Evolutionary conservation across 2,797 vertebrate genomes (phyloP), one percentile per base, ranked within the genome.

Genomic region (Tenualosa thibaudeaui): DNA sequence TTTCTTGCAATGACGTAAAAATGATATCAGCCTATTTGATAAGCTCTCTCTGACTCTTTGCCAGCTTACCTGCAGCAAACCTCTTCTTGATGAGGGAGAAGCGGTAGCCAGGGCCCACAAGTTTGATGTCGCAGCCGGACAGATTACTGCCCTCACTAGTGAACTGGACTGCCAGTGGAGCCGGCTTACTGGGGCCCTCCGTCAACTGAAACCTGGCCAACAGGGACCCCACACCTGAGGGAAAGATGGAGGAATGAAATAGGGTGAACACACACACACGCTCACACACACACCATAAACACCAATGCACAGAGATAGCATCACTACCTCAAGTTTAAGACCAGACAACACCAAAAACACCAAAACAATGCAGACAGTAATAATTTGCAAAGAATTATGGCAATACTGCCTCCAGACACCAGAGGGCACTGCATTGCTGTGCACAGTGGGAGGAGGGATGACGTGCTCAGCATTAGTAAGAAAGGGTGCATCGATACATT

Each of bases 71-170:
- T 95, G 98, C 98, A 0, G 98, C 98, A 86, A 99, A 99, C 91
- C 98, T 97, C 95, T 99, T 99, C 93, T 99, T 99, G 93, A 99
- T 92, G 85, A 99, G 98, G 54, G 98, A 99, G 94, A 99, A 99
- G 87, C 98, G 96, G 91, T 99, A 99, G 0, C 98, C 98, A 7
- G 97, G 96, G 22, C 98, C 98, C 0, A 97, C 96, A 46, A 99
- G 97, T 90, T 99, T 97, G 19, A 99, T 99, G 93, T 99, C 98
- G 3, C 97, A 99, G 90, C 98, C 96, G 26, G 98, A 99, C 85
- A 99, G 91, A 0, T 97, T 98, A 94, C 96, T 97, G 87, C 98
- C 98, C 94, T 99, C 98, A 49, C 98, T 99, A 90, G 98, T 99
- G 95, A 99, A 99, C 93, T 99, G 98, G 85, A 99, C 96, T 0